Conservation (phyloP, 2,797 vertebrate species). For the Pantherophis alleghaniensis region DNA sequence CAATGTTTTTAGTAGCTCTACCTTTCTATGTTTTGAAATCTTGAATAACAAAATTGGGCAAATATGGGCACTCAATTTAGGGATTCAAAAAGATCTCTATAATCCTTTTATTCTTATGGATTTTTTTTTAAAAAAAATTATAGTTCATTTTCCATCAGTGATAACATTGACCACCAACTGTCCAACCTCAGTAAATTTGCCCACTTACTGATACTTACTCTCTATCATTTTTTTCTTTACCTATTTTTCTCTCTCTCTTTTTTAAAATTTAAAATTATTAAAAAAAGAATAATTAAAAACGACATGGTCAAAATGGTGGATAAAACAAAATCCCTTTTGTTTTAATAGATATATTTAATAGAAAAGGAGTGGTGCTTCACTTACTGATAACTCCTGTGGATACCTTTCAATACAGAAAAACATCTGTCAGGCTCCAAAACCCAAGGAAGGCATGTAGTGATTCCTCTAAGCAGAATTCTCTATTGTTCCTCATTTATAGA, state of each 20-base stretch:
- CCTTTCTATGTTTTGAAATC: neutral
- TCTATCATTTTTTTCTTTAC: neutral
- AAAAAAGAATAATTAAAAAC: neutral
- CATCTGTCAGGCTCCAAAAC: neutral
- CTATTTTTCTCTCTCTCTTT: neutral
- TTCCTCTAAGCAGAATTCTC: neutral
- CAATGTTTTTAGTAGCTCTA: neutral
- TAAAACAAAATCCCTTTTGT: neutral
- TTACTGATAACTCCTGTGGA: neutral
- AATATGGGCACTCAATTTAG: neutral
- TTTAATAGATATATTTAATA: neutral
- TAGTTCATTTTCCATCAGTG: neutral
- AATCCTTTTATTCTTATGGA: neutral
- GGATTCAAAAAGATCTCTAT: neutral
- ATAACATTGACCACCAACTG: neutral
- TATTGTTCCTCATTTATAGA: neutral
- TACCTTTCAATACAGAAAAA: neutral
- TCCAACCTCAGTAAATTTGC: neutral
- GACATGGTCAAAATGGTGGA: neutral
- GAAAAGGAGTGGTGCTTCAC: neutral
- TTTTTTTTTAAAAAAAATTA: neutral
- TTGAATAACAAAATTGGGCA: neutral
- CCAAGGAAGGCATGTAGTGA: neutral
- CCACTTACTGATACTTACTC: neutral
- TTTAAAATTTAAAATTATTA: neutral